A percentile compares a stretch with the other conserved stretches of the same genome.
phyloP scores from a whole-genome alignment of 2,797 vertebrate species.

The Melanotaenia boesemani region DNA sequence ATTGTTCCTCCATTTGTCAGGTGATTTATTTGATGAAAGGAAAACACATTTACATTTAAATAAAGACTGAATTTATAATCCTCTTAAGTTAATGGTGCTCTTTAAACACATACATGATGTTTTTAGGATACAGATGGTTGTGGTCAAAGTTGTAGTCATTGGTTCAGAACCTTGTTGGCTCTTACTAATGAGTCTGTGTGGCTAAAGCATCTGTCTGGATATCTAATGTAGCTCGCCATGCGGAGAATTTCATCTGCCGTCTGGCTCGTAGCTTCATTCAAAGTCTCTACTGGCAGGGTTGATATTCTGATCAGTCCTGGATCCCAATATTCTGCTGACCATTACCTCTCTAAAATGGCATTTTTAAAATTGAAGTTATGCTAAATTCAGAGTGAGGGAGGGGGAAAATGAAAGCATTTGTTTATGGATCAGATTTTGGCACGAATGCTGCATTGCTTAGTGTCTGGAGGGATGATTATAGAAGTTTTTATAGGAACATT shows the following conservation, averaged over 20 bases:
- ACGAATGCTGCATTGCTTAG: neutral
- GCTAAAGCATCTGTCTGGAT: constrained; percentile 79
- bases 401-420: neutral
- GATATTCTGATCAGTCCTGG: constrained; percentile 61
- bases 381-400: neutral
- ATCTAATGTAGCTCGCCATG: constrained; percentile 72
- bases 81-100: constrained; percentile 18
- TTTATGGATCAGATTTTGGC: neutral
- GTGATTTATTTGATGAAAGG: neutral
- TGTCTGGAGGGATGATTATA: constrained; percentile 2
- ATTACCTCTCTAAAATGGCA: constrained; percentile 32
- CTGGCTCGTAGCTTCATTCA: constrained; percentile 59
- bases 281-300: constrained; percentile 46
- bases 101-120: constrained; percentile 23
- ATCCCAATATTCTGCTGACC: constrained; percentile 39
- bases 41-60: neutral
- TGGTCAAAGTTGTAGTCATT: constrained; percentile 66
- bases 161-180: constrained; percentile 69
- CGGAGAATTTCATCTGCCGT: constrained; percentile 71
- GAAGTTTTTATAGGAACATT: constrained; percentile 26
- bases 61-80: neutral
- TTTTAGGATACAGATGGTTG: constrained; percentile 72
- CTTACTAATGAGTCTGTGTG: constrained; percentile 77
- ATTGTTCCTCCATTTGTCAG: neutral
- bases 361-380: neutral